Conservation (phyloP, 2,113 vertebrate species). For the Chionodraco myersi region DNA sequence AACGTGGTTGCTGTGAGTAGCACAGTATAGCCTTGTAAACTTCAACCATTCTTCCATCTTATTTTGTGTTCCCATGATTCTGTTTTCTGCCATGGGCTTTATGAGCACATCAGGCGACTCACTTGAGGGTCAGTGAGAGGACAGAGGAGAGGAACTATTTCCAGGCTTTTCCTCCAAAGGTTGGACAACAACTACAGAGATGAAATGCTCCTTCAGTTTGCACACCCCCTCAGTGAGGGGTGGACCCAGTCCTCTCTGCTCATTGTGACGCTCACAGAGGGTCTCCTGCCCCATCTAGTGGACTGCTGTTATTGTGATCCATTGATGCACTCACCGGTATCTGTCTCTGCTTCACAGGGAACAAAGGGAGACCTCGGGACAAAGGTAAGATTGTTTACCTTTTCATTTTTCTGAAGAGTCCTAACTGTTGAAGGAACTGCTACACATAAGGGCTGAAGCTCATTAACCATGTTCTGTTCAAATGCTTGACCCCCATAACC, state of each 20-base stretch:
- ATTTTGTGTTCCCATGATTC: conserved; percentile 41
- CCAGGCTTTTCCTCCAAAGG: not conserved
- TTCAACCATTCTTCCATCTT: conserved; percentile 32
- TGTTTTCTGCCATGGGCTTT: conserved; percentile 23
- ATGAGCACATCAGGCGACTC: conserved; percentile 3
- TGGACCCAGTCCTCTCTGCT: no score
- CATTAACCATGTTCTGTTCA: not conserved
- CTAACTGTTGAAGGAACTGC: not conserved
- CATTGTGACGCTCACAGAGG: not conserved
- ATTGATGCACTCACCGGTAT: not conserved
- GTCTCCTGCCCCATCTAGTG: conserved; percentile 52
- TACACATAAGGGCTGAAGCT: not conserved
- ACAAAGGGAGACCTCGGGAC: conserved; percentile 70
- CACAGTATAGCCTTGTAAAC: conserved; percentile 56
- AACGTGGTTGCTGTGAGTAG: conserved; percentile 20
- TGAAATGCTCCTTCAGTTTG: not conserved
- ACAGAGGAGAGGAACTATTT: not conserved
- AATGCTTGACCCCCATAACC: no score
- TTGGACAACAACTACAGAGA: not conserved
- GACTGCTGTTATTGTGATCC: not conserved
- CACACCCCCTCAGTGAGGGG: not conserved
- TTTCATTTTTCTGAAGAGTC: not conserved
- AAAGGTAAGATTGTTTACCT: conserved; percentile 68
- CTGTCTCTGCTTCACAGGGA: conserved; percentile 64
- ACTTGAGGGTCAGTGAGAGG: conserved; percentile 21